Conservation (phyloP, 2,888 invertebrate species). For the Drosophila setosimentum region DNA sequence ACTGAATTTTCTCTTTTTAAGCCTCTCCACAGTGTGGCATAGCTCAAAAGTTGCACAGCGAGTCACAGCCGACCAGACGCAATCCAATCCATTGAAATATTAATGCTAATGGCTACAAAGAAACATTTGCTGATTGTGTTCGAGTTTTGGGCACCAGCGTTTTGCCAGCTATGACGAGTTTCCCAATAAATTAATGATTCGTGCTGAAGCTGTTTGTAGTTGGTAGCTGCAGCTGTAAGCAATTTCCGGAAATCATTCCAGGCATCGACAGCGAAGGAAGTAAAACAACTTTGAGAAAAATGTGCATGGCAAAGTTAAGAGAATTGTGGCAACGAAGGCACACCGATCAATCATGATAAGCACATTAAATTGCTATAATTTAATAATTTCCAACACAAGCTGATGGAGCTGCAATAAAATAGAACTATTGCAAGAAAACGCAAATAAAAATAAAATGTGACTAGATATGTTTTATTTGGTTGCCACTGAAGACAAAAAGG, state of each 20-base stretch:
- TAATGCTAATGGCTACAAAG: constrained; percentile 72
- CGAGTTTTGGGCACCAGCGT: constrained; percentile 22
- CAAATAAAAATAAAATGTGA: constrained; percentile 2
- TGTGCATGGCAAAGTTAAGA: constrained; percentile 17
- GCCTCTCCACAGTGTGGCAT: constrained; percentile 41
- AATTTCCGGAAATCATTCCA: constrained; percentile 34
- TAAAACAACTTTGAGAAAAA: neutral
- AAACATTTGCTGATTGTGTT: constrained; percentile 69
- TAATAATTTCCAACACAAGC: neutral
- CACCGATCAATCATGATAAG: constrained; percentile 15
- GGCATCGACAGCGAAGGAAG: constrained; percentile 33
- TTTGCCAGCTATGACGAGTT: constrained; percentile 38
- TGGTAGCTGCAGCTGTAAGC: constrained; percentile 46
- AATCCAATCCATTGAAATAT: constrained; percentile 68
- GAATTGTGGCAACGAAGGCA: neutral
- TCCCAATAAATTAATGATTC: constrained; percentile 69
- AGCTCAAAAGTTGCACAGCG: constrained; percentile 55
- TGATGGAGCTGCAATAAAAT: constrained; percentile 1
- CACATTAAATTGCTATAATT: neutral
- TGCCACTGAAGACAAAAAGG: constrained; percentile 40
- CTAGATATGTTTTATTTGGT: constrained; percentile 11
- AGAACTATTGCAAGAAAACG: neutral
- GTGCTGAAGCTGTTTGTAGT: constrained; percentile 31
- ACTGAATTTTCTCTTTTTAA: constrained; percentile 62
- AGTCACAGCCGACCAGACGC: neutral